phyloP scores from a whole-genome alignment of 1,140 invertebrate species.

The Drosophila burlai region DNA sequence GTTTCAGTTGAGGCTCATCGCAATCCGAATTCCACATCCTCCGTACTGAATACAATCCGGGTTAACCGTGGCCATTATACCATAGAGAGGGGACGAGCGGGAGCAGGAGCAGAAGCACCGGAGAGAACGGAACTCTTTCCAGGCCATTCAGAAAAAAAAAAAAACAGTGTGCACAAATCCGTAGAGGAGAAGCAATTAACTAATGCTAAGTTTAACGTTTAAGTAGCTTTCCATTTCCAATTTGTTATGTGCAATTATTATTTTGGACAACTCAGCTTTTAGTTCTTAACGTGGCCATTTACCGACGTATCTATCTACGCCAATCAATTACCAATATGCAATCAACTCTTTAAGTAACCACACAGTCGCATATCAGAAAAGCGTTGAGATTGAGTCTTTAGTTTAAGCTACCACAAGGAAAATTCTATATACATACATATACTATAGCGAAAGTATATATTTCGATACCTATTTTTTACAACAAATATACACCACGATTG shows the following conservation, averaged over 20 bases:
- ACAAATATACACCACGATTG: slow-evolving; percentile 66
- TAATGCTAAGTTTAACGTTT: slow-evolving; percentile 47
- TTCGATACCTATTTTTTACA: slow-evolving; percentile 62
- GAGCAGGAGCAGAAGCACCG: background rate
- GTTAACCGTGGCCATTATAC: slow-evolving; percentile 29
- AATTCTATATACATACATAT: slow-evolving; percentile 41
- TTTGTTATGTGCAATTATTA: slow-evolving; percentile 57
- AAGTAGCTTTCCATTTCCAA: slow-evolving; percentile 51
- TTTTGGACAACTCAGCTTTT: slow-evolving; percentile 61
- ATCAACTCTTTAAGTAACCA: slow-evolving; percentile 34
- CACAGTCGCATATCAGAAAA: slow-evolving; percentile 64
- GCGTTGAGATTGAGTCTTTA: slow-evolving; percentile 28
- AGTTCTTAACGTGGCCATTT: slow-evolving; percentile 68
- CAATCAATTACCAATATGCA: slow-evolving; percentile 38
- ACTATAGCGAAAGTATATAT: slow-evolving; percentile 37
- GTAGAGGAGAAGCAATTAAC: slow-evolving; percentile 31
- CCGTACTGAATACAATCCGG: slow-evolving; percentile 32
- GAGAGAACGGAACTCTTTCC: slow-evolving; percentile 6
- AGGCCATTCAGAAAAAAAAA: slow-evolving; percentile 29
- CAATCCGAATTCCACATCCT: slow-evolving; percentile 24
- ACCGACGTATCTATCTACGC: slow-evolving; percentile 31
- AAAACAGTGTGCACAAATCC: slow-evolving; percentile 35
- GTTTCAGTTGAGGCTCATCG: slow-evolving; percentile 39
- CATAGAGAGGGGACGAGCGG: background rate
- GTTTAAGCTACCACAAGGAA: slow-evolving; percentile 37